Base-by-base conservation (phyloP, 1,140 invertebrate species). In the Sesamia nonagrioides region DNA sequence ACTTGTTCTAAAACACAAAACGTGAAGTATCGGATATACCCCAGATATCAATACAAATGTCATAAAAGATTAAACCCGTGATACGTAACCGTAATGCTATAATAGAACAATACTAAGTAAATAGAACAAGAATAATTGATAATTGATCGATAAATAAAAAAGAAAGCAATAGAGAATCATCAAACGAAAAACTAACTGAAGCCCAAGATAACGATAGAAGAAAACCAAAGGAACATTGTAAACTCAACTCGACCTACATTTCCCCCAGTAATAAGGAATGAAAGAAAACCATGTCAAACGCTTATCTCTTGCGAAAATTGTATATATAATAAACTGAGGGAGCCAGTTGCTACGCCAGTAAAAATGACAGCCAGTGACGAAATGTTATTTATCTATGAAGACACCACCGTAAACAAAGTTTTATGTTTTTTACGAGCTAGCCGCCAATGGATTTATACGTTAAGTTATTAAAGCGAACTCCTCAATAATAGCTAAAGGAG, bases 241-340 rank as follows among this genome's bases (percentile, higher is more conserved):
- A 18, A 66, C 7, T n/a, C 35, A 2, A 6, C n/a, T 50, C 63
- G 42, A 69, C 42, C 40, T 69, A 69, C 40, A 69, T 50, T 69
- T 69, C 7, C 66, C 1, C 15, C 17, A 48, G 18, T 21, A 27
- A 48, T 69, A 50, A 5, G 13, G 17, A 50, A 33, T 48, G 40
- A 69, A 45, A 69, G 66, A 69, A 66, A 66, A 48, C 66, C 48
- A 42, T 48, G 66, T 69, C 42, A 69, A 69, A 33, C 42, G 42
- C 66, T 69, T 50, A 69, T 69, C 42, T 69, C 21, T 13, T 21
- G 13, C 58, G 13, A 33, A 37, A 61, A 61, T 61, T 35, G 60
- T 61, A 61, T 61, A 69, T 27, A 27, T 27, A 69, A 48, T 69
- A 69, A 21, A 69, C 35, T 3, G n/a, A 33, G 60, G 58, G 60